Percentiles rank a stretch among this genome's conserved stretches.
Evolutionary conservation across 2,113 vertebrate species (phyloP).

Genomic region (Gila orcuttii): DNA sequence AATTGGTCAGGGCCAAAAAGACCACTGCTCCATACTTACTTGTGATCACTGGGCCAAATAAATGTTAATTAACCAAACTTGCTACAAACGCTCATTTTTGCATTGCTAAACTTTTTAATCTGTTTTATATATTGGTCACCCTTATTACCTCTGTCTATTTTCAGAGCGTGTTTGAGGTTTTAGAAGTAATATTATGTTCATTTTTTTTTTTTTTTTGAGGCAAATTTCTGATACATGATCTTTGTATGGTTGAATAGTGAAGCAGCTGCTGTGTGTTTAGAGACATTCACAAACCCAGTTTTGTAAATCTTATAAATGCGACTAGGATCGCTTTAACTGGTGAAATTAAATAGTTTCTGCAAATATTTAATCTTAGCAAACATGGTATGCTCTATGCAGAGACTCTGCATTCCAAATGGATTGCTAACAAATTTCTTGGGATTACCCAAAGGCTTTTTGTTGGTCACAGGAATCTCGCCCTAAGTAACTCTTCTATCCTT

Average conservation of each 20-base stretch:
- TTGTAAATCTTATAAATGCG: not conserved
- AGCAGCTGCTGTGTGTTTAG: not conserved
- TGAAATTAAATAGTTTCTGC: not conserved
- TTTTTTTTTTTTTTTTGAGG: not conserved
- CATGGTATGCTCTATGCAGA: not conserved
- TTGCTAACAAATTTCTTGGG: constrained; percentile 3
- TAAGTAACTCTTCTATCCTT: constrained; percentile 16
- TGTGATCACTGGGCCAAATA: not conserved
- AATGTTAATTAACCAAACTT: not conserved
- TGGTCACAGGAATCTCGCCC: not conserved
- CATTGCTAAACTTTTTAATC: not conserved
- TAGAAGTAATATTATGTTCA: not conserved
- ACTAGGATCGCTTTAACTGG: not conserved
- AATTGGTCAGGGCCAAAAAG: not conserved
- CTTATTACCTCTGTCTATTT: not conserved
- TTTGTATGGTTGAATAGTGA: not conserved
- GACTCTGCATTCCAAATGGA: not conserved
- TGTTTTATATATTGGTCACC: not conserved
- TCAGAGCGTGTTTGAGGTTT: not conserved
- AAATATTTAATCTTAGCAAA: constrained; percentile 26
- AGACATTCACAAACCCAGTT: not conserved
- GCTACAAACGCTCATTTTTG: not conserved
- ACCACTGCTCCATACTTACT: not conserved
- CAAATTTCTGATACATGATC: not conserved
- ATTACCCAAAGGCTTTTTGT: not conserved